Evolutionary conservation across 2,888 invertebrate species (phyloP), one percentile per base, ranked within the genome.

Genomic region (Eilema griseolum): DNA sequence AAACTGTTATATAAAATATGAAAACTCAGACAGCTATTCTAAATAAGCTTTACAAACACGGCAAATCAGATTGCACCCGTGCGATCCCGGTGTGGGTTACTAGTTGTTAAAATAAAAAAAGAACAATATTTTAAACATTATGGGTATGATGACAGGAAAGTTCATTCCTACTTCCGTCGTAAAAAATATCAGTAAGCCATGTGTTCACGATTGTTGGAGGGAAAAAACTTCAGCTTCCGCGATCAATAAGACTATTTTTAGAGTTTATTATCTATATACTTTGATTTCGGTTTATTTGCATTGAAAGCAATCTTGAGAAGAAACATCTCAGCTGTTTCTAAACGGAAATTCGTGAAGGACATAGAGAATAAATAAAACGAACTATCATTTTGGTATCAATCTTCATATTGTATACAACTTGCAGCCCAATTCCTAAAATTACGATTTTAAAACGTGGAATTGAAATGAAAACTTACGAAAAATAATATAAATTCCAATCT

Each of bases 111-210:
- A 3, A 52, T 20, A 62, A 61, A 67, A 65, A 73, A 73, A 33
- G 41, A 66, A 68, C 64, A 76, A 76, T n/a, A 52, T 52, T 52
- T 46, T 75, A 72, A 78, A 74, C 71, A 72, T 76, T 67, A 69
- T 73, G 59, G 11, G 60, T 37, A 59, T 41, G 66, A 70, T 70
- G 74, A 73, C 77, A 77, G 66, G 61, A 28, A 60, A 66, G 59
- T 62, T 72, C 73, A 72, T 70, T 70, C 57, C 56, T n/a, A 72
- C 71, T 77, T 80, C 76, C 77, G 77, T 75, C 70, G 60, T 79
- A 68, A 72, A 72, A 37, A 76, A 77, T 75, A 82, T 78, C 74
- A 76, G 77, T 73, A 62, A 46, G 78, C 80, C 81, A 79, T 76
- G 72, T 80, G 80, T 70, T 66, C 57, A 66, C 69, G 61, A 80